Evolutionary conservation across 2,797 vertebrate genomes (phyloP).

Genomic region (Ficedula albicollis): DNA sequence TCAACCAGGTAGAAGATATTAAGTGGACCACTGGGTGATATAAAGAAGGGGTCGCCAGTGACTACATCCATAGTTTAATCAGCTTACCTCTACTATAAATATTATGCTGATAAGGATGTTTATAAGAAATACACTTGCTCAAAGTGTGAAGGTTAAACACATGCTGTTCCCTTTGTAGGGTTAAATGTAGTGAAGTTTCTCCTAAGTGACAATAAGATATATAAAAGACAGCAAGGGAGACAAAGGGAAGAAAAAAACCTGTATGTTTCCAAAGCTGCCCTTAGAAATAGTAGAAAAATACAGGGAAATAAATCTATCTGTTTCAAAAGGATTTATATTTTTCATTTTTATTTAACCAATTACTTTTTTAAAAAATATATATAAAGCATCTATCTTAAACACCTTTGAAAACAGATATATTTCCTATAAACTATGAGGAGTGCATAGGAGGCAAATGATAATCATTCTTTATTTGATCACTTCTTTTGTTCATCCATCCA

Average conservation of each 20-base stretch:
- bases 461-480: background rate
- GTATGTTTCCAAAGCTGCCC: background rate
- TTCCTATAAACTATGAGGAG: background rate
- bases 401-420: background rate
- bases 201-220: background rate
- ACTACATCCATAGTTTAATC: background rate
- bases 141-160: background rate
- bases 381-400: background rate
- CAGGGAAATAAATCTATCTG: background rate
- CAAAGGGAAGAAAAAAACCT: background rate
- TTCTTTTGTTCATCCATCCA: background rate
- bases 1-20: background rate
- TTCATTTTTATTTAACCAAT: background rate
- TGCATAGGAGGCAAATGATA: background rate
- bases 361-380: background rate
- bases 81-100: background rate
- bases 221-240: background rate
- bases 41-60: background rate
- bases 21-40: background rate
- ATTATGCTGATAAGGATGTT: background rate
- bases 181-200: background rate
- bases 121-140: background rate
- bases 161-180: background rate
- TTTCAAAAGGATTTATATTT: background rate
- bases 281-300: background rate